phyloP scores from a whole-genome alignment of 2,797 vertebrate genomes.

The Enteromius mattozi region DNA sequence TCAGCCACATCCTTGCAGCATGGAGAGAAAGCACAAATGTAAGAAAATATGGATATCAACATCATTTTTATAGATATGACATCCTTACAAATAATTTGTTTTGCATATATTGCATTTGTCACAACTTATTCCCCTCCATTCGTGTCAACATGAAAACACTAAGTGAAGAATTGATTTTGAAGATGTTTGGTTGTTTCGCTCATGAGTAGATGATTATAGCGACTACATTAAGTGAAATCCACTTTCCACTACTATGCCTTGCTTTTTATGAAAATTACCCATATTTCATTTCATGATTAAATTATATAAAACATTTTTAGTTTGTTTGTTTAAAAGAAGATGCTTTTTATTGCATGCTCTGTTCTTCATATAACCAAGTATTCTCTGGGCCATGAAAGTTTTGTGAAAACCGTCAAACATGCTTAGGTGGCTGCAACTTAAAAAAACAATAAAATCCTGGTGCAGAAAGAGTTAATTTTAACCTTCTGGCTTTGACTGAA shows the following conservation, averaged over 20 bases:
- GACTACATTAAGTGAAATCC: not conserved
- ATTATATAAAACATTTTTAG: not conserved
- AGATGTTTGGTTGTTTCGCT: slow-evolving; percentile 76
- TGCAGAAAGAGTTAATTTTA: not conserved
- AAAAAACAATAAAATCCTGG: too few species aligned
- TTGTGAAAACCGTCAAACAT: not conserved
- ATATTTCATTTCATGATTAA: not conserved
- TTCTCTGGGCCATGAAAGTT: not conserved
- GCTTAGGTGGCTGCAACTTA: not conserved
- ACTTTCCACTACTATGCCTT: not conserved
- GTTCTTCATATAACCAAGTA: not conserved
- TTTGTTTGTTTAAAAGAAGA: not conserved
- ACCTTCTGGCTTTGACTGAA: slow-evolving; percentile 31
- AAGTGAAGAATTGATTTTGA: slow-evolving; percentile 78
- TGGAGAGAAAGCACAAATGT: slow-evolving; percentile 69
- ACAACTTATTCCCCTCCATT: slow-evolving; percentile 64
- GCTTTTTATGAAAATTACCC: not conserved
- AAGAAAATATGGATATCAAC: slow-evolving; percentile 74
- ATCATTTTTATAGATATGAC: slow-evolving; percentile 66
- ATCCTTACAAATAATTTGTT: not conserved
- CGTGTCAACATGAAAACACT: slow-evolving; percentile 76
- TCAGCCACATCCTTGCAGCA: slow-evolving; percentile 72
- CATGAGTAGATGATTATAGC: slow-evolving; percentile 76
- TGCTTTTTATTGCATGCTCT: not conserved
- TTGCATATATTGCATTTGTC: slow-evolving; percentile 52